Evolutionary conservation across 2,888 invertebrate genomes (phyloP), one percentile per base, ranked within the genome.

Genomic region (Hemicrepidius hirtus): DNA sequence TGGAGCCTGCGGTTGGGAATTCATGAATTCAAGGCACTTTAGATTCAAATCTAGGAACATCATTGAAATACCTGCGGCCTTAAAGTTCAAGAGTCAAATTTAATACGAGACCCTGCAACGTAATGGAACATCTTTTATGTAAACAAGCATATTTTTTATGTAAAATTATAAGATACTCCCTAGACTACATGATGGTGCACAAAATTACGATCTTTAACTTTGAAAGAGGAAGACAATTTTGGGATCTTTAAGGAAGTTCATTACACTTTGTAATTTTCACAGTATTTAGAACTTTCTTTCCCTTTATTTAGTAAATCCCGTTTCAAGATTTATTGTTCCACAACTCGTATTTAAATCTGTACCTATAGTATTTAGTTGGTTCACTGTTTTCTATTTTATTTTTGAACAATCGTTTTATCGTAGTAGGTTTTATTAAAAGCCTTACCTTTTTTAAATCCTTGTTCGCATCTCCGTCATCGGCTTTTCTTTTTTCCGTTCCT

Each of bases 391-490:
- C n/a, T 24, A 5, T 46, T 20, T 21, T 18, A 9, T 49, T 16
- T 55, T 16, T 35, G 28, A 18, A 35, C 55, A 55, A 35, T 35
- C 35, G 10, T 6, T 18, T 37, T 35, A 55, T 35, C 16, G 18
- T 37, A 46, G 7, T 20, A 20, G 37, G 44, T n/a, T 32, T 67
- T 41, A 67, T 57, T 68, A 57, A 63, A 69, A 55, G 50, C 75
- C 87, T 85, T 87, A 95, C 95, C 93, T 95, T 95, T 88, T 95
- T 95, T 81, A 95, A 90, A 87, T 95, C 95, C 85, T 95, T 95
- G 84, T 93, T 92, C 78, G 92, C 91, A 77, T 95, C 95, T 1
- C 91, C 91, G 81, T 95, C 95, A 82, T 95, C 95, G 12, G 94
- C 93, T 89, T 95, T 95, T 80, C 95, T 88, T 84, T 95, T 95